Percentiles rank a stretch among this genome's conserved stretches.
Conservation (phyloP, 2,888 invertebrate species). For the Dinocampus coccinellae region DNA sequence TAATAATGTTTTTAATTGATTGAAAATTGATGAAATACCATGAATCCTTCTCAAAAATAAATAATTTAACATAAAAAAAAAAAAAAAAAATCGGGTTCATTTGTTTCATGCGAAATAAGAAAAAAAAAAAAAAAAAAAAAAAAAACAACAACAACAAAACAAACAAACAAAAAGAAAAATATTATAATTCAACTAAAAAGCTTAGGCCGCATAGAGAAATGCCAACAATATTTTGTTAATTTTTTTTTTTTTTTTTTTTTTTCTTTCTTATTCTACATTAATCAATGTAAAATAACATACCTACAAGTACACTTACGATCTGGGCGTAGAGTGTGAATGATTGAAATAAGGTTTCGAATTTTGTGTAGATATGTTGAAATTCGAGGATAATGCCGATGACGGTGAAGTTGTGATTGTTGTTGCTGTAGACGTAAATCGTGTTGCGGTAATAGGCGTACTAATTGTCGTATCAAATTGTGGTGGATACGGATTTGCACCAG, state of each 20-base stretch:
- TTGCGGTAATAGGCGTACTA: slow-evolving; percentile 47
- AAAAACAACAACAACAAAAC: no score
- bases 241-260: not conserved
- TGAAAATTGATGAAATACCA: not conserved
- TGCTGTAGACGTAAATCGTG: slow-evolving; percentile 48
- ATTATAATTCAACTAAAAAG: not conserved
- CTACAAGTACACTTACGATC: slow-evolving; percentile 54
- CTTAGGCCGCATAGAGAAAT: not conserved
- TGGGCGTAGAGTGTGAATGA: slow-evolving; percentile 59
- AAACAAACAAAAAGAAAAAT: no score
- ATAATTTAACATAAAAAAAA: not conserved
- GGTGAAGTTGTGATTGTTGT: slow-evolving; percentile 41
- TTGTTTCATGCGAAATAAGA: not conserved
- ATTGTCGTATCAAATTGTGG: slow-evolving; percentile 58
- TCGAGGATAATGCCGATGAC: slow-evolving; percentile 30
- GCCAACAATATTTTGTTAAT: not conserved
- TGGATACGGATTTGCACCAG: slow-evolving; percentile 66
- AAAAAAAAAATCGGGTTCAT: not conserved
- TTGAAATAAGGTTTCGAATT: slow-evolving; percentile 56
- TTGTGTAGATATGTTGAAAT: slow-evolving; percentile 49
- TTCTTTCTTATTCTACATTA: not conserved
- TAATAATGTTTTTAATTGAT: not conserved
- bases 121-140: not conserved
- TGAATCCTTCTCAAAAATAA: not conserved
- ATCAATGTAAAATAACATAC: not conserved